These are phyloP conservation scores for Mesocentrotus franciscanus DNA, from an alignment of 53 echinoderm and acorn worm genomes.

Conservation along the genomic window DNA sequence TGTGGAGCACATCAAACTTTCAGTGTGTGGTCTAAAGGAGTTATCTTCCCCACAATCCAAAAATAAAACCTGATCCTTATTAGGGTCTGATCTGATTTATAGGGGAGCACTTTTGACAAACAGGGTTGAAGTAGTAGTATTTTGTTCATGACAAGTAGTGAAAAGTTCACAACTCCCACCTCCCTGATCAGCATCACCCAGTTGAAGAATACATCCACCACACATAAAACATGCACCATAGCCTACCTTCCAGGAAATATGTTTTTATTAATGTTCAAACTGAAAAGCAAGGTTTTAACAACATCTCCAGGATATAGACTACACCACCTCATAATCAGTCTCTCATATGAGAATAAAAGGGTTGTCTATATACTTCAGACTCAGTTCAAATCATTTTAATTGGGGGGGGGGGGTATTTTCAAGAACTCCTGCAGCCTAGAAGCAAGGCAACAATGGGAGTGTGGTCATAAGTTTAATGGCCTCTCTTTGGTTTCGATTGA, in stretches of 20 bases:
- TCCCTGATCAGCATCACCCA: not conserved
- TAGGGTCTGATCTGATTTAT: not conserved
- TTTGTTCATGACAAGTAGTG: not conserved
- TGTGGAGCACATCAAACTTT: not conserved
- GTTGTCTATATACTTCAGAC: not conserved
- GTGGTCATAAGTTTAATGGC: constrained; percentile 19
- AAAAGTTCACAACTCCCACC: not conserved
- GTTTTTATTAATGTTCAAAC: not conserved
- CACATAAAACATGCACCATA: not conserved
- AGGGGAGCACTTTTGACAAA: not conserved
- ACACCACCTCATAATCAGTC: not conserved
- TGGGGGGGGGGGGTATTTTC: not conserved
- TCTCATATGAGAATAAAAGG: not conserved
- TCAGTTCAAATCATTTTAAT: not conserved
- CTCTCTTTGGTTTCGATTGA: constrained; percentile 8
- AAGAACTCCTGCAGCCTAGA: not conserved
- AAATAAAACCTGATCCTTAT: not conserved
- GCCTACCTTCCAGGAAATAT: not conserved
- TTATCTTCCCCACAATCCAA: not conserved
- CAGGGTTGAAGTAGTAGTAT: not conserved
- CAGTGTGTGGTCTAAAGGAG: not conserved
- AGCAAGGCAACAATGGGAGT: not conserved
- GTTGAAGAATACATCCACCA: not conserved
- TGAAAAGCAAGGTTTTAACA: not conserved
- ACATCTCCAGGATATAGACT: not conserved